These are phyloP conservation scores for Ypsolopha scabrella DNA, from an alignment of 2,888 invertebrate species.

Conservation along the genomic window DNA sequence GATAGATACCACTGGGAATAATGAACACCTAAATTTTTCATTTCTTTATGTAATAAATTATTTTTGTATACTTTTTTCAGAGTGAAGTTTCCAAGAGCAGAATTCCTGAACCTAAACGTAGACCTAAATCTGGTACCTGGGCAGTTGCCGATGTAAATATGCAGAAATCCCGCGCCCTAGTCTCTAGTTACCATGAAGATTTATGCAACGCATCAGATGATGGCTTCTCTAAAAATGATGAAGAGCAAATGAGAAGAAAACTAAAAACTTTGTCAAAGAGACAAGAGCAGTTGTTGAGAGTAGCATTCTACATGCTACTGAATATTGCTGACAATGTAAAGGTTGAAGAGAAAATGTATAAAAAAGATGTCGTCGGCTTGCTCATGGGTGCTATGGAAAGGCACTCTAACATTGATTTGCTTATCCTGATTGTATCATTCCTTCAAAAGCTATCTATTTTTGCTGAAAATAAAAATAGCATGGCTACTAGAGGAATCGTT, in stretches of 20 bases:
- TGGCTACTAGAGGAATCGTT: conserved; percentile 84
- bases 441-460: conserved; percentile 95
- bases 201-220: conserved; percentile 65
- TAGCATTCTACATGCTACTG: conserved; percentile 91
- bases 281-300: conserved; percentile 92
- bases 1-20: no score
- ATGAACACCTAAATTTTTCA: no score
- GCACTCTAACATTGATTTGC: conserved; percentile 85
- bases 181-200: conserved; percentile 78
- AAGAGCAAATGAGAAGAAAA: conserved; percentile 82
- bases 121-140: conserved; percentile 84
- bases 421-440: conserved; percentile 92
- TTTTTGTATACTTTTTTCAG: conserved; percentile 30
- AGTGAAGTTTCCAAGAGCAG: conserved; percentile 76
- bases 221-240: conserved; percentile 71
- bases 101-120: conserved; percentile 78
- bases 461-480: conserved; percentile 93
- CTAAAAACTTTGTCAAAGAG: conserved; percentile 87
- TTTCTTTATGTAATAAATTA: background rate
- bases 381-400: conserved; percentile 90
- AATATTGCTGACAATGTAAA: conserved; percentile 96
- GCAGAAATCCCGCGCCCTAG: conserved; percentile 71
- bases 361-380: conserved; percentile 90
- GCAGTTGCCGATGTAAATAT: conserved; percentile 65
- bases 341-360: conserved; percentile 97